These are phyloP conservation scores for Chrysina gloriosa DNA, from an alignment of 2,888 invertebrate genomes.

Conservation along the genomic window DNA sequence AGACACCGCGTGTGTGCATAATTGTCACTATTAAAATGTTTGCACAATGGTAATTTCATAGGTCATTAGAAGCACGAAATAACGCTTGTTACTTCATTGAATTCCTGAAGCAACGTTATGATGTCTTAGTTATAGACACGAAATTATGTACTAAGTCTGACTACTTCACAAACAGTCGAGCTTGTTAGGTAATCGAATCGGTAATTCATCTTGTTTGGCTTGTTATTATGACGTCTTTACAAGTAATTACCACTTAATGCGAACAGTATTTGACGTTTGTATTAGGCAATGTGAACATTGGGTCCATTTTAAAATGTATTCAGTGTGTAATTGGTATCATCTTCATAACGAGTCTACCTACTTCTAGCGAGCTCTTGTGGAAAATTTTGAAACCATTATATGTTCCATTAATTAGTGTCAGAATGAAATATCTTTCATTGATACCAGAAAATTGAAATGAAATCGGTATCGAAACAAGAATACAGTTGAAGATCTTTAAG, in stretches of 20 bases:
- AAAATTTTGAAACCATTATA: no score
- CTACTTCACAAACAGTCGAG: conserved; percentile 1
- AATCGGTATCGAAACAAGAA: no score
- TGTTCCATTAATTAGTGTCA: no score
- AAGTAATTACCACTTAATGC: conserved; percentile 22
- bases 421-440: no score
- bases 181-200: conserved; percentile 23
- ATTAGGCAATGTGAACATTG: conserved; percentile 11
- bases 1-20: conserved; percentile 6
- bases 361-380: no score
- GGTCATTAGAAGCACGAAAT: conserved; percentile 14
- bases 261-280: conserved; percentile 10
- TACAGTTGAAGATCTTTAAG: no score
- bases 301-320: conserved; percentile 1
- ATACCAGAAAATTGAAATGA: no score
- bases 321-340: background rate
- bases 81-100: conserved; percentile 1
- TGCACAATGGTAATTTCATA: conserved; percentile 20
- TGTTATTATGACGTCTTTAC: conserved; percentile 17
- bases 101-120: conserved; percentile 16
- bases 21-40: conserved; percentile 17
- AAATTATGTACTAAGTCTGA: conserved; percentile 2
- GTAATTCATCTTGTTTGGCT: conserved; percentile 20
- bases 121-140: conserved; percentile 9
- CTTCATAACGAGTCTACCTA: no score